A percentile compares a stretch with the other conserved stretches of the same genome.
Evolutionary conservation across 1,140 invertebrate species (phyloP).

Genomic region (Eurosta solidaginis): DNA sequence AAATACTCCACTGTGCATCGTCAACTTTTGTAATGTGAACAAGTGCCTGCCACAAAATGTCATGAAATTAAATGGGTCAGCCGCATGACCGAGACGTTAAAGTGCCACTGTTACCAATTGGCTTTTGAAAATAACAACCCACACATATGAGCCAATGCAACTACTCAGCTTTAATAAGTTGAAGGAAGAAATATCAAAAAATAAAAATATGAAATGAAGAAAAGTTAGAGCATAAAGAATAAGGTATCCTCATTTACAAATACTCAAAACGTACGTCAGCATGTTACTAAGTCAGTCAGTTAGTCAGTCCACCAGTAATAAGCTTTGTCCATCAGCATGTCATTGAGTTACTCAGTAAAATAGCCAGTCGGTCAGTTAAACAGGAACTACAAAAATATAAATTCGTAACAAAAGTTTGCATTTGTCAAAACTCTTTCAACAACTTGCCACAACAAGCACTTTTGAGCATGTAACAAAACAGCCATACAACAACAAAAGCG

Average conservation of each 20-base stretch:
- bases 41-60: not conserved
- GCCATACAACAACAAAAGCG: not conserved
- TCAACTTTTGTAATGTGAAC: not conserved
- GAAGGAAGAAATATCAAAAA: no score
- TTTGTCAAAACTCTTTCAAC: not conserved
- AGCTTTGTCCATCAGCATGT: not conserved
- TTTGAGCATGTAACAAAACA: not conserved
- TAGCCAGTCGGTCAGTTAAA: not conserved
- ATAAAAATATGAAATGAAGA: not conserved
- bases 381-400: not conserved
- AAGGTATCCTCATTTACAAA: not conserved
- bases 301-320: not conserved
- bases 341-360: not conserved
- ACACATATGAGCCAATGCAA: not conserved
- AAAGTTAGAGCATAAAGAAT: not conserved
- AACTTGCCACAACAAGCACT: not conserved
- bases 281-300: not conserved
- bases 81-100: not conserved
- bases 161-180: no score
- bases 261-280: not conserved
- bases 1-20: not conserved
- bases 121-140: conserved; percentile 4
- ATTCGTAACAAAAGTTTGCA: not conserved
- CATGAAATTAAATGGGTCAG: conserved; percentile 7
- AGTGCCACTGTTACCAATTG: not conserved